Base-by-base conservation (phyloP, 1,140 invertebrate species). In the Calosoma granatense region DNA sequence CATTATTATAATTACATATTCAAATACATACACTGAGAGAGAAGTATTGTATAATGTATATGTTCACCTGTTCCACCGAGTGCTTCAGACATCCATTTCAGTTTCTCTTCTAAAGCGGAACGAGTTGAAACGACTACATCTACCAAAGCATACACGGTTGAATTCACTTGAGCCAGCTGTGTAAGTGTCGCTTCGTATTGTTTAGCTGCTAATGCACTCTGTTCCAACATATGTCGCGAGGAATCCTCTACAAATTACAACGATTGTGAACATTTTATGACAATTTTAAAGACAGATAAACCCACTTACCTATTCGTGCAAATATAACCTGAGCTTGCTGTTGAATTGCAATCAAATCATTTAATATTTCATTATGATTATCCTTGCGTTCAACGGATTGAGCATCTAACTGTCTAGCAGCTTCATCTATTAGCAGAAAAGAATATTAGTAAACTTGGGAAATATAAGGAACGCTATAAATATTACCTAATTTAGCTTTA, bases 131-230 rank as follows among this genome's bases (percentile, higher is more conserved):
- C 70, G 11, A 83, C 73, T 2, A 83, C 59, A 55, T 72, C 61
- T 64, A 78, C 74, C 19, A 85, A 61, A 59, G 70, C 76, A 52
- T 76, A 67, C 23, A 85, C 76, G 0, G 81, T 83, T 15, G 65
- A 60, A 61, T 85, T 85, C 26, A 85, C 80, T 64, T 78, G 76
- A n/a, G 70, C 61, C 1, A 86, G 66, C 64, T 81, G 82, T n/a
- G 74, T 63, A 30, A 83, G 67, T 26, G 81, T 80, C 19, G 72
- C 66, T 36, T 78, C 64, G 59, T 82, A 84, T 55, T 81, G 76
- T 1, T 63, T 51, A n/a, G 74, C 68, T 30, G 80, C 76, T 56
- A 75, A 64, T 61, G 73, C 63, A 60, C 80, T 81, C 59, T 81
- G 78, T n/a, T 65, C 54, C 11, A 82, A 60, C n/a, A 85, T 71